Evolutionary conservation across 2,888 invertebrate species (phyloP), one percentile per base, ranked within the genome.

Genomic region (Chaetogeoica ovagalla): DNA sequence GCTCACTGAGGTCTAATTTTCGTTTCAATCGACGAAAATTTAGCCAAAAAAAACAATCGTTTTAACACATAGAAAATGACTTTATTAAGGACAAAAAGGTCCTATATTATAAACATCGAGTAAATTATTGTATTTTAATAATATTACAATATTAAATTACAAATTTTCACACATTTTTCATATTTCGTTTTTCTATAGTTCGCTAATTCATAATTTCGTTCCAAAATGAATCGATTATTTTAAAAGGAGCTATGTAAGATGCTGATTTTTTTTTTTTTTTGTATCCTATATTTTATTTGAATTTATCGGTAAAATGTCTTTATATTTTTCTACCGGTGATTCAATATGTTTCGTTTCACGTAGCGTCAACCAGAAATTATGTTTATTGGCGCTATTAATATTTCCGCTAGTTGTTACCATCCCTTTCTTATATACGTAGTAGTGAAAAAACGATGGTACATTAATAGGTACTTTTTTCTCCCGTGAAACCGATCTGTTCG

Each of bases 281-380:
- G n/a, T n/a, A n/a, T n/a, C n/a, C n/a, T n/a, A n/a, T n/a, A 39
- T 71, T 71, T 71, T 21, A 21, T 71, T 39, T 71, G 21, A 71
- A 71, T 43, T 59, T 21, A 59, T 59, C 59, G 39, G 39, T 59
- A 59, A 39, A n/a, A 57, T 57, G 8, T 59, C 7, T 2, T 21
- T 59, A 71, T 43, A 72, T 1, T 63, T 62, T 73, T 62, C 19
- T 15, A 5, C 62, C 7, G 62, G n/a, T 72, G 30, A 48, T 62
- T 73, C 52, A 62, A 62, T 63, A 15, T 39, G 23, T 39, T 59
- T 71, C 39, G 39, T 59, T 71, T 0, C 21, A 8, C 59, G 21
- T 59, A 71, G 30, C 30, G n/a, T 30, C 30, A 63, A 73, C 52
- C 30, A 52, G 73, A 52, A 73, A 52, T 15, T 23, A 62, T 39